Evolutionary conservation across 2,888 invertebrate genomes (phyloP).

Genomic region (Pyrrhia umbra): DNA sequence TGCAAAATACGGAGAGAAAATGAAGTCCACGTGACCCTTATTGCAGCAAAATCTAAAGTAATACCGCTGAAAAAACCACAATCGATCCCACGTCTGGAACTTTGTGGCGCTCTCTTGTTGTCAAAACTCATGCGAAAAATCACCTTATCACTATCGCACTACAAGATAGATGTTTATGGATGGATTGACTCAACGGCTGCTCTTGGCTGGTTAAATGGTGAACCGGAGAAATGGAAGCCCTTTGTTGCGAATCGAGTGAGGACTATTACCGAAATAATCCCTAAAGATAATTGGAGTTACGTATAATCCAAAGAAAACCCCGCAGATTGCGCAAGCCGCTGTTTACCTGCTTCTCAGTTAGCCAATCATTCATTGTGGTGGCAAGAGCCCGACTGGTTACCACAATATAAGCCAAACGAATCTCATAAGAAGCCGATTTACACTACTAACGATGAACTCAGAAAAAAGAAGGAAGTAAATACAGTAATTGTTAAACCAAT

Average conservation of each 20-base stretch:
- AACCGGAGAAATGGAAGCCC: conserved; percentile 16
- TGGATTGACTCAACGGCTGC: conserved; percentile 11
- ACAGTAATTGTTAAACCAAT: neutral
- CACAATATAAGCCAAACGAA: neutral
- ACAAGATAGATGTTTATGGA: neutral
- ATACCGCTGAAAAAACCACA: conserved; percentile 13
- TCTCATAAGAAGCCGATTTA: neutral
- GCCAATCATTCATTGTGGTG: conserved; percentile 10
- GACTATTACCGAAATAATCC: neutral
- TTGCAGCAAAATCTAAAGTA: conserved; percentile 18
- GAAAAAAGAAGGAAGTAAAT: too few species aligned
- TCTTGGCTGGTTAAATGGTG: conserved; percentile 13
- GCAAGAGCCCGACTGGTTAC: conserved; percentile 7
- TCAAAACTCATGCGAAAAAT: conserved; percentile 13
- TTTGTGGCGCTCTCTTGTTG: conserved; percentile 8
- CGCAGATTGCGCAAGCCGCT: conserved; percentile 17
- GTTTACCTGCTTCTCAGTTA: conserved; percentile 1
- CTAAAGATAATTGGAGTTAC: neutral
- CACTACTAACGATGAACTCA: neutral
- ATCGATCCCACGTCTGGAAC: conserved; percentile 8
- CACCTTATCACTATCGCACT: neutral
- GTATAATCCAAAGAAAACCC: conserved; percentile 21
- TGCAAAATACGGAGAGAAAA: neutral
- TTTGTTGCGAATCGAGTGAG: conserved; percentile 19
- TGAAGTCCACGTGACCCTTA: neutral